These are phyloP conservation scores for Phylloscopus collybita DNA, from an alignment of 2,797 vertebrate species.

Conservation along the genomic window DNA sequence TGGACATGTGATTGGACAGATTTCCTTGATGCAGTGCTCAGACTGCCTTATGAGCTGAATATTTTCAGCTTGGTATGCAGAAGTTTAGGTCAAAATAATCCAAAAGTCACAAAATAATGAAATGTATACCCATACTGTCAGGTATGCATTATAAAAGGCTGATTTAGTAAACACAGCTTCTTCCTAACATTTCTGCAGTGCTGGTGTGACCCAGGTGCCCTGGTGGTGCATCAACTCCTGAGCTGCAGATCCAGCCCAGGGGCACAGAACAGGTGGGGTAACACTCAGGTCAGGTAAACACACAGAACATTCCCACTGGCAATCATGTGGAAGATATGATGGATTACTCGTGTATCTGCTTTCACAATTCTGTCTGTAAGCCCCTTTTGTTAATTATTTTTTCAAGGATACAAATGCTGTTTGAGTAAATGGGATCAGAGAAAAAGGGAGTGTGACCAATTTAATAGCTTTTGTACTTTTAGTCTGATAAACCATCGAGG, in stretches of 20 bases:
- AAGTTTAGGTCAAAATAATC: background rate
- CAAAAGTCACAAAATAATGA: background rate
- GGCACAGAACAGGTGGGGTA: background rate
- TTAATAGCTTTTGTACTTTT: background rate
- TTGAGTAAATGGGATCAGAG: background rate
- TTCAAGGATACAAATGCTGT: background rate
- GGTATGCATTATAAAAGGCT: background rate
- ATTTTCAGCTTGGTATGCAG: rapidly evolving
- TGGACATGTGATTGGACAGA: background rate
- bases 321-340: background rate
- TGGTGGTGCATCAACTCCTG: background rate
- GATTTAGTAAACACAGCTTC: background rate
- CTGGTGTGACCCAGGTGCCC: background rate
- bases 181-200: background rate
- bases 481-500: background rate
- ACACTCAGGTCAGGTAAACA: background rate
- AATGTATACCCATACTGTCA: background rate
- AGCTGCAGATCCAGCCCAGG: background rate
- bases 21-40: background rate
- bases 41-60: background rate
- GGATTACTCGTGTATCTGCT: background rate
- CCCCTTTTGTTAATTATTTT: background rate
- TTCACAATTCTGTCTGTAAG: background rate
- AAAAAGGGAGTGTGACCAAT: background rate
- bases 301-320: background rate